Base-by-base conservation (phyloP, 2,113 vertebrate genomes). In the Oreochromis aureus region DNA sequence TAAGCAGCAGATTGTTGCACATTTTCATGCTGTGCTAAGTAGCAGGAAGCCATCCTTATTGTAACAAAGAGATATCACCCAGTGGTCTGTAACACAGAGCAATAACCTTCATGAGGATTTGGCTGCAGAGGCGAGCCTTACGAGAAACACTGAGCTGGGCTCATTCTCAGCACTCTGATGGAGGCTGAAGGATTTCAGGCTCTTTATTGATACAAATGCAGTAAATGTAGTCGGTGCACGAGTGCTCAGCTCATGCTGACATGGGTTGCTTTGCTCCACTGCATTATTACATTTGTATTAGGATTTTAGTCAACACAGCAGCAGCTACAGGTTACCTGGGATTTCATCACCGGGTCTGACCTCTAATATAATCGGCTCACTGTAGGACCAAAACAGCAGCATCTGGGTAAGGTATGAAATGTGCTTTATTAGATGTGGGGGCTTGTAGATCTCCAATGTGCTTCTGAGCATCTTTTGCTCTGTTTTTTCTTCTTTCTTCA, bases 371-470 rank as follows among this genome's bases (percentile, higher is more conserved):
- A 87, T 81, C 39, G 44, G 48, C 48, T 55, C 85, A 34, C 22
- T 53, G 59, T 56, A 46, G 44, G 53, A 41, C 63, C 63, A 54
- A 61, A 86, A 78, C 66, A 83, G 16, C 78, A 86, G 66, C 76
- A 83, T 48, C 30, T 6, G 36, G n/a, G 54, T 22, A 54, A 24
- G 51, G 8, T 85, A n/a, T 80, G 18, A 56, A 58, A 54, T 41
- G 76, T 30, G 27, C 22, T 86, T 89, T 87, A 82, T 86, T 82
- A 85, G 63, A 86, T 34, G 83, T 85, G 71, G 58, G n/a, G 16
- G 82, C 54, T 84, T 61, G 32, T 55, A 10, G 63, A 79, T 71
- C 80, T 87, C 53, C 24, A 53, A 51, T 81, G 86, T 86, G 63
- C 15, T 85, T 76, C 46, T 90, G 16, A 82, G 36, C 44, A 24